Percentiles rank a stretch among this genome's conserved stretches.
These are phyloP conservation scores for Alouatta palliata DNA, from an alignment of 2,113 vertebrate species.

Conservation along the genomic window DNA sequence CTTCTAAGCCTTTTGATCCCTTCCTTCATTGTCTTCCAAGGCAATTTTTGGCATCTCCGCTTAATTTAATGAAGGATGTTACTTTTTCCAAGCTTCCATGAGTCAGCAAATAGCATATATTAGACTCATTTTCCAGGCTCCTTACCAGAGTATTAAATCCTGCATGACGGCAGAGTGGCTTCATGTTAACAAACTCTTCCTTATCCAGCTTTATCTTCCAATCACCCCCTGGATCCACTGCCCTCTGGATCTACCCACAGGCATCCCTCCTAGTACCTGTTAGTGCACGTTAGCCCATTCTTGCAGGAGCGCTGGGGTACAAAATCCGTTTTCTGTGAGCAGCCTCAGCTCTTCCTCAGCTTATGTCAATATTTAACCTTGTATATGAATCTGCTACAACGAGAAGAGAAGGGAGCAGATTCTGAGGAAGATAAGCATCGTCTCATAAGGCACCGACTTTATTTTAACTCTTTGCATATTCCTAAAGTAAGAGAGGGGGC, in stretches of 20 bases:
- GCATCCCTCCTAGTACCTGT: not conserved
- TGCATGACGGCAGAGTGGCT: not conserved
- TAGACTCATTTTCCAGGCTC: not conserved
- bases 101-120: not conserved
- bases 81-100: not conserved
- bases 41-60: conserved; percentile 6
- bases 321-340: not conserved
- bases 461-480: not conserved
- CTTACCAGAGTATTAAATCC: not conserved
- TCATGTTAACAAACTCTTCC: not conserved
- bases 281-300: fast-evolving
- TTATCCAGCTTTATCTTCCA: not conserved
- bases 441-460: not conserved
- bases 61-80: conserved; percentile 9
- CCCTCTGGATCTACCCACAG: not conserved
- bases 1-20: not conserved
- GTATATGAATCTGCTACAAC: not conserved
- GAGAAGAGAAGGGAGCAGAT: not conserved
- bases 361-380: not conserved
- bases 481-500: not conserved
- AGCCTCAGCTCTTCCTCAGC: not conserved
- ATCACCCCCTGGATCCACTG: not conserved
- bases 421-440: not conserved
- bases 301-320: not conserved
- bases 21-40: not conserved